Percentiles rank a stretch among this genome's conserved stretches.
Conservation (phyloP, 2,797 vertebrate genomes). For the Diplodus puntazzo region DNA sequence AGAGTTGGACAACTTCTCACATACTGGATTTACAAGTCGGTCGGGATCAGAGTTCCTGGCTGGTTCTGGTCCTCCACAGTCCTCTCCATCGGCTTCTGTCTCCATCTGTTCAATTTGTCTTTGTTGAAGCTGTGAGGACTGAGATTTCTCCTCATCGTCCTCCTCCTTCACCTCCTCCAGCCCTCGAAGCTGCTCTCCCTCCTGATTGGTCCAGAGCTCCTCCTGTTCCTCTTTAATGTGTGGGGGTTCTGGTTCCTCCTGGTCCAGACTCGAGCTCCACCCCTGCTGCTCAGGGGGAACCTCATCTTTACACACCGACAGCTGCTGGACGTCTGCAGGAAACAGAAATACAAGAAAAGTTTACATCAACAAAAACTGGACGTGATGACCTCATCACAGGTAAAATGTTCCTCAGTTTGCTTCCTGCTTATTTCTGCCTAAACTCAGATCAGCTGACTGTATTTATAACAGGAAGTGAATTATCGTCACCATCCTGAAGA, state of each 20-base stretch:
- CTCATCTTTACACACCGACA: neutral
- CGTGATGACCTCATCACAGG: too few relatives aligned
- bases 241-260: neutral
- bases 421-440: too few relatives aligned
- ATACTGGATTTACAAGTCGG: neutral
- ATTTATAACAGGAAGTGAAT: too few relatives aligned
- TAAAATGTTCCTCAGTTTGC: too few relatives aligned
- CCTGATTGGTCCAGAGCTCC: constrained; percentile 2
- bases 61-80: constrained; percentile 1
- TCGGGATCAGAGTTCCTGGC: neutral
- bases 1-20: neutral
- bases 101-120: neutral
- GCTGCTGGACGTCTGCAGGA: neutral
- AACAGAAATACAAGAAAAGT: too few relatives aligned
- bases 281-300: neutral
- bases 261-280: neutral
- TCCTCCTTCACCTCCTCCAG: neutral
- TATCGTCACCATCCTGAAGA: too few relatives aligned
- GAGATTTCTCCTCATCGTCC: neutral
- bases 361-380: neutral
- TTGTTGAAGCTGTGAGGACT: constrained; percentile 7
- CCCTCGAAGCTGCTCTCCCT: neutral
- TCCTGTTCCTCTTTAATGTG: constrained; percentile 15
- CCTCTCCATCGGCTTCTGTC: neutral
- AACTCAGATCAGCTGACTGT: too few relatives aligned